Base-by-base conservation (phyloP, 2,797 vertebrate genomes). In the Yasuhikotakia modesta region DNA sequence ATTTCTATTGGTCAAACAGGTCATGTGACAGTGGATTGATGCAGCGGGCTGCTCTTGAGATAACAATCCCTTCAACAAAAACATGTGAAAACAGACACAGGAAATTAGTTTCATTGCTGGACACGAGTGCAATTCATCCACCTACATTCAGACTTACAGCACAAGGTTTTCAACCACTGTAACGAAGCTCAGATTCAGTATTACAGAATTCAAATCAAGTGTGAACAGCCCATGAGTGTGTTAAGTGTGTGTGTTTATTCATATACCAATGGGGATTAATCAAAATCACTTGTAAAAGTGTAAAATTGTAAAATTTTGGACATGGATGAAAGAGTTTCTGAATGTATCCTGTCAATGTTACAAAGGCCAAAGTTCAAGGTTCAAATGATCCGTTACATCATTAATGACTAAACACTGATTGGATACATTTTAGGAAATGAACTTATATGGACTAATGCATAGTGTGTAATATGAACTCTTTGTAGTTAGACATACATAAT, bases 131-230 rank as follows among this genome's bases (percentile, higher is more conserved):
- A 4, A 60, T 58, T 24, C 2, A 21, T 61, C 52, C n/a, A 63
- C 19, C 8, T 24, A 24, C 14, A 39, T 77, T 70, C 45, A 58
- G 11, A 46, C 22, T 76, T 77, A 61, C 75, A 77, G 66, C 75
- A 77, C 75, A 77, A 77, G 57, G 8, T 7, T 35, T 63, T 63
- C 35, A 27, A 63, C 17, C 30, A 35, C 17, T 70, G 57, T 70
- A 35, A 27, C 24, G 10, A 50, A 68, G 14, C 4, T 1, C 8
- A 69, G 65, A 30, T 69, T 60, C 45, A 60, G 27, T 69, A 60
- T 60, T 52, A 48, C 16, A 3, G 55, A 60, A 50, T 69, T 60
- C 7, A 50, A 66, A 13, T 68, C 35, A 48, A 57, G 35, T 17
- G 65, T 22, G 24, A 68, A 50, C 50, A 22, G 32, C n/a, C 22